Base-by-base conservation (phyloP, 2,888 invertebrate genomes). In the Ptychoptera contaminata region DNA sequence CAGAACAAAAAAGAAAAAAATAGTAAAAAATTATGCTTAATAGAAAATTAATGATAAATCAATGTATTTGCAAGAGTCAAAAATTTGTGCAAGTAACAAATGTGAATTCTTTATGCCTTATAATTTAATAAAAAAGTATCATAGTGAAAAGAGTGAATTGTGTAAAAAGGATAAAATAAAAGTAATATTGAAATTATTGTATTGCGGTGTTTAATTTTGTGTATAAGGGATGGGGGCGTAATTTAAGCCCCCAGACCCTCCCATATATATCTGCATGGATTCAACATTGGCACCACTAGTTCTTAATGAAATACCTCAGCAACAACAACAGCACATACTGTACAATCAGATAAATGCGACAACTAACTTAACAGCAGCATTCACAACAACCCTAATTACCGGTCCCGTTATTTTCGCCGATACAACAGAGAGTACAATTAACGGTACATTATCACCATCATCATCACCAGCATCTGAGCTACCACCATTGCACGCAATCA, bases 401-500 rank as follows among this genome's bases (percentile, higher is more conserved):
- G 5, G 10, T 9, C 10, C 16, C 6, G 2, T 32, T 23, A 11
- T 34, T 36, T 40, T 39, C 4, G 38, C 44, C 9, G 36, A 46
- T 42, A 42, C 45, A 40, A 43, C 47, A 12, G n/a, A 44, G 15
- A 16, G 42, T 15, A 40, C 43, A 16, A 37, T 34, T 23, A 16
- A 29, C 10, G 15, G n/a, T 14, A 16, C 32, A 12, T 34, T 43
- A 40, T 34, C 43, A 16, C 31, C 37, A 37, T 29, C 40, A 37
- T 23, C 43, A 14, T 8, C 39, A n/a, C 44, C 39, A 29, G 29
- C 42, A 14, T 37, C 50, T 31, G 37, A 44, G 12, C 44, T 51
- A 32, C 49, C 65, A 1, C 59, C 62, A 2, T 43, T 65, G 43
- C 62, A 70, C 40, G 69, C 82, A 47, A 74, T 87, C 52, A 61